A percentile compares a stretch with the other conserved stretches of the same genome.
Conservation (phyloP, 2,113 vertebrate species). For the Chaenocephalus aceratus region DNA sequence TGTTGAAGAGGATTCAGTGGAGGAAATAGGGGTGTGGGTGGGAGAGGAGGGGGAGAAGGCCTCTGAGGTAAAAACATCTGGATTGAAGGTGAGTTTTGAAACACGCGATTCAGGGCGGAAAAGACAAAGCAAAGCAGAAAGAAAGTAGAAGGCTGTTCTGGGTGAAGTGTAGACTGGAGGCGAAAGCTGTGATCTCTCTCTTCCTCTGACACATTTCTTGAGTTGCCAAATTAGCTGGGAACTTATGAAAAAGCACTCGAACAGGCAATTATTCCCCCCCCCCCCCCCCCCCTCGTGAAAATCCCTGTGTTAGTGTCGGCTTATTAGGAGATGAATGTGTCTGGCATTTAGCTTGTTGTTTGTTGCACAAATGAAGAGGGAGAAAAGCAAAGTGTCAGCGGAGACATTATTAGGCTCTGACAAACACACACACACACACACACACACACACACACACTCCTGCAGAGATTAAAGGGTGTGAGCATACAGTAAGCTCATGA, state of each 20-base stretch:
- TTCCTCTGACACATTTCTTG: constrained; percentile 65
- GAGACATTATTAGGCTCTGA: constrained; percentile 52
- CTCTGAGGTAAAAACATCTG: constrained; percentile 56
- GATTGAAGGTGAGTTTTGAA: constrained; percentile 68
- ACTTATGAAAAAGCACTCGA: constrained; percentile 72
- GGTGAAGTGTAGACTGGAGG: constrained; percentile 63
- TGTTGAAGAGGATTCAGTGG: constrained; percentile 56
- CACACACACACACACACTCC: neutral
- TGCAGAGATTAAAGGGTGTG: constrained; percentile 29
- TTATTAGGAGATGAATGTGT: constrained; percentile 73
- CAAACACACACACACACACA: constrained; percentile 9
- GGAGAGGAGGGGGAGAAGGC: neutral
- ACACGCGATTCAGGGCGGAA: constrained; percentile 23
- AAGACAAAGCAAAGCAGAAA: constrained; percentile 56
- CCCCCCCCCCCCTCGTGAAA: constrained; percentile 45
- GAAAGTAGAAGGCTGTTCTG: constrained; percentile 45
- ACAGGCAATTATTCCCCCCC: constrained; percentile 69
- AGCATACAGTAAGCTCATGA: constrained; percentile 9
- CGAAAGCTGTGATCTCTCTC: constrained; percentile 59
- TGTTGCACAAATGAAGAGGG: constrained; percentile 59
- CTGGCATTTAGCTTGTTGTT: constrained; percentile 68
- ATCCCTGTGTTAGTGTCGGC: constrained; percentile 52
- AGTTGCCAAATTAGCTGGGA: constrained; percentile 71
- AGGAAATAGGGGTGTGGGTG: constrained; percentile 23
- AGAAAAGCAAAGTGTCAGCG: constrained; percentile 37